Base-by-base conservation (phyloP, 2,797 vertebrate species). In the Telmatherina bonti region DNA sequence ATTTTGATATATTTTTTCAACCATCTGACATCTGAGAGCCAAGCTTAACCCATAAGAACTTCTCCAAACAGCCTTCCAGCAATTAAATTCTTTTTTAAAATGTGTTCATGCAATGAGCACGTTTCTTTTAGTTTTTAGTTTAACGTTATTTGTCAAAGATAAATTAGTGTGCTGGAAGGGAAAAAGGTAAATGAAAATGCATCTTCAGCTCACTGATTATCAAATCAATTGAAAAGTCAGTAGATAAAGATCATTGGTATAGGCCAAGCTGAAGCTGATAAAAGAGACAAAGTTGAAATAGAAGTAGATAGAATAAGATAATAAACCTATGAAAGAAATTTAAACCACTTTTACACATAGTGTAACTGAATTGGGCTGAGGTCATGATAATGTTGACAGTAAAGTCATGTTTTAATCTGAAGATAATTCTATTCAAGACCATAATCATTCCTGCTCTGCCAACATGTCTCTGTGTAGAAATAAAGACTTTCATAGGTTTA, bases 141-240 rank as follows among this genome's bases (percentile, higher is more conserved):
- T 31, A 31, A 31, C 30, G 7, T 7, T n/a, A n/a, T n/a, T n/a
- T n/a, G n/a, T n/a, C 52, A 26, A 30, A 0, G 24, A 49, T 74
- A 64, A 80, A 84, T 78, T 78, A 70, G n/a, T 56, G 63, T 61
- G 68, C 68, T 70, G 38, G 55, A 22, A 47, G 57, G n/a, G 30
- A 70, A 78, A 72, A 72, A 81, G 36, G 74, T 26, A 76, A 64
- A 65, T 24, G 54, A 70, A 58, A 60, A 60, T 65, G 68, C 67
- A 72, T 86, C 78, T 67, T 84, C 68, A 57, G 12, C 66, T 56
- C 72, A 75, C 56, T 82, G 76, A 89, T 80, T 71, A 78, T 75
- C 67, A 65, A 81, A 79, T 85, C 82, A 76, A 60, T 78, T 67
- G 49, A 75, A 65, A 79, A 68, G 24, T 49, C 64, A 75, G 67